Evolutionary conservation across 2,797 vertebrate genomes (phyloP), one percentile per base, ranked within the genome.

Genomic region (Acipenser oxyrinchus): DNA sequence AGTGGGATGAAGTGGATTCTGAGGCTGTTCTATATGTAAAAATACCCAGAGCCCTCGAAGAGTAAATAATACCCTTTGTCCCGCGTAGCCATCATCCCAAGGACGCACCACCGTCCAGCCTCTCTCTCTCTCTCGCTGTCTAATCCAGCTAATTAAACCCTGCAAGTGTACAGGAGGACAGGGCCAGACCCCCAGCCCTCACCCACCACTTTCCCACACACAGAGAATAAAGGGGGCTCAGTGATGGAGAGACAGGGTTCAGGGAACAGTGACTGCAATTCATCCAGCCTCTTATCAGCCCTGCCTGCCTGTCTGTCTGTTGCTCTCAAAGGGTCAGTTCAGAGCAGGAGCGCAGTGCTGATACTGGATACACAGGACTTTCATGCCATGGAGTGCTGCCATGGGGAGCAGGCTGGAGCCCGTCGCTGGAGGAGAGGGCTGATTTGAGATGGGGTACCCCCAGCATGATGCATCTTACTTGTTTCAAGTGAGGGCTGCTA

Each of bases 121-220:
- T 1, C 15, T 55, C 10, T 60, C 10, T 1, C 15, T 55, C 10
- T 60, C 51, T 78, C 69, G 66, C 70, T 73, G 37, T 90, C 84
- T 90, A 94, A 94, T 93, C 90, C 89, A 75, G 83, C 91, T 93
- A 94, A 95, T 96, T 93, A 93, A 91, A 88, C 88, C 92, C 89
- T 86, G 83, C 89, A 89, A 83, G 84, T 76, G 79, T 78, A 75
- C 72, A 70, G 75, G 70, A 73, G 70, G 71, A 66, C 70, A 57
- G 48, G 37, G 37, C 37, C 37, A 49, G 62, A 18, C 48, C 18
- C 58, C 13, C 74, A 77, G 78, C 49, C 75, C 80, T 89, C 90
- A 83, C 92, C 89, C 80, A 89, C 90, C 86, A 86, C 90, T 95
- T 97, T 96, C 94, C 94, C 94, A 95, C 93, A 88, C 83, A 91